Evolutionary conservation across 2,888 invertebrate genomes (phyloP).

Genomic region (Monoplex corrugatus): DNA sequence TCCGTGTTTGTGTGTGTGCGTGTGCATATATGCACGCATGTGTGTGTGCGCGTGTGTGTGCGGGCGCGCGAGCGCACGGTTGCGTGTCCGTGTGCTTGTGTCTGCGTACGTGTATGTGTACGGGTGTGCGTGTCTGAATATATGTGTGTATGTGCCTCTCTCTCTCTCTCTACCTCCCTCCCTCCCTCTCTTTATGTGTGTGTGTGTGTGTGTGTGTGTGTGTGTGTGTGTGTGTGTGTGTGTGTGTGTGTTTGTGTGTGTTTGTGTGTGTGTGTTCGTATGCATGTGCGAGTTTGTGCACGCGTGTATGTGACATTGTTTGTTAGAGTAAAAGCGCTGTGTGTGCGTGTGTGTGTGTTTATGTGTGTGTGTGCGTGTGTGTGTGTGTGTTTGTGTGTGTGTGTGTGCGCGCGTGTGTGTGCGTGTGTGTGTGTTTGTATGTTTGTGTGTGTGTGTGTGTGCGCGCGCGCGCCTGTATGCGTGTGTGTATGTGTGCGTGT

Average conservation of each 20-base stretch:
- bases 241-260: not conserved
- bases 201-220: not conserved
- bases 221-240: not conserved
- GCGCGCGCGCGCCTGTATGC: too few relatives aligned
- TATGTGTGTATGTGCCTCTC: not conserved
- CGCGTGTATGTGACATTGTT: too few relatives aligned
- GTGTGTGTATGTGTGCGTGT: too few relatives aligned
- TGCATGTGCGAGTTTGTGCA: not conserved
- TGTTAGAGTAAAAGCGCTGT: too few relatives aligned
- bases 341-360: not conserved
- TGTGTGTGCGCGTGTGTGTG: too few relatives aligned
- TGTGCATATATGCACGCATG: not conserved
- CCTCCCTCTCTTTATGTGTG: not conserved
- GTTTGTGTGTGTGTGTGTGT: too few relatives aligned
- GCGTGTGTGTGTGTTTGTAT: too few relatives aligned
- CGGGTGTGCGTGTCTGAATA: not conserved
- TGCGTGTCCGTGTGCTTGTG: not conserved
- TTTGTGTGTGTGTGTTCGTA: slow-evolving; percentile 11
- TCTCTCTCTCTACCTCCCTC: not conserved
- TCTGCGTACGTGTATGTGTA: not conserved
- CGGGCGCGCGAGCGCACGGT: not conserved
- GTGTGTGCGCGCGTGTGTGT: not conserved
- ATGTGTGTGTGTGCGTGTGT: slow-evolving; percentile 15
- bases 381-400: not conserved
- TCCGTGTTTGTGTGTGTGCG: not conserved